Percentiles rank a stretch among this genome's conserved stretches.
phyloP scores from a whole-genome alignment of 2,888 invertebrate species.

The Lepidonotus clava region DNA sequence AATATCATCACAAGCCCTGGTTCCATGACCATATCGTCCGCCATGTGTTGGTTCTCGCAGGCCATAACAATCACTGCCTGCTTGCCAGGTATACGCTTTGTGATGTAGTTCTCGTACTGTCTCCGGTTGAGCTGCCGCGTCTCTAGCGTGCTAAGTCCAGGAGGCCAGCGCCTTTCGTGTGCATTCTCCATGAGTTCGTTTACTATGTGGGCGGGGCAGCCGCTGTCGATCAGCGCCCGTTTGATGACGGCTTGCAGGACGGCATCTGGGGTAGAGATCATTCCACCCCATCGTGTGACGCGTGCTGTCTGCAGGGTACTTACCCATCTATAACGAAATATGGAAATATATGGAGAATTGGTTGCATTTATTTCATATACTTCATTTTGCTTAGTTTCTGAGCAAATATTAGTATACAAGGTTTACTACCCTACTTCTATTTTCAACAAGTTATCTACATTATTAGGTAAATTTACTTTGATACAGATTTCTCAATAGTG shows the following conservation, averaged over 20 bases:
- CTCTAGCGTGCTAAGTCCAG: constrained; percentile 93
- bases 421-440: no score
- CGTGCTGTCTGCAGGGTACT: constrained; percentile 81
- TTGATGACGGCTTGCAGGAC: constrained; percentile 94
- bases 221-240: constrained; percentile 93
- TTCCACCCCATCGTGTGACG: constrained; percentile 98
- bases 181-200: constrained; percentile 98
- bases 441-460: no score
- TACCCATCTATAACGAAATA: constrained; percentile 73
- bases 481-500: no score
- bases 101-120: constrained; percentile 95
- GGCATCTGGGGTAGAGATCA: constrained; percentile 98
- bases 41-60: constrained; percentile 96
- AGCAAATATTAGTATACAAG: no score
- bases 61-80: constrained; percentile 96
- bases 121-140: constrained; percentile 95
- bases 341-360: background rate
- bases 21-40: constrained; percentile 96
- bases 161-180: constrained; percentile 97
- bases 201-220: constrained; percentile 95
- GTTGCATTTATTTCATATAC: background rate
- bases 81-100: constrained; percentile 95
- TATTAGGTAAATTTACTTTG: no score
- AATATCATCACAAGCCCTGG: constrained; percentile 99
- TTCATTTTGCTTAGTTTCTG: no score